phyloP scores from a whole-genome alignment of 2,113 vertebrate species.

The Actinemys pallida region DNA sequence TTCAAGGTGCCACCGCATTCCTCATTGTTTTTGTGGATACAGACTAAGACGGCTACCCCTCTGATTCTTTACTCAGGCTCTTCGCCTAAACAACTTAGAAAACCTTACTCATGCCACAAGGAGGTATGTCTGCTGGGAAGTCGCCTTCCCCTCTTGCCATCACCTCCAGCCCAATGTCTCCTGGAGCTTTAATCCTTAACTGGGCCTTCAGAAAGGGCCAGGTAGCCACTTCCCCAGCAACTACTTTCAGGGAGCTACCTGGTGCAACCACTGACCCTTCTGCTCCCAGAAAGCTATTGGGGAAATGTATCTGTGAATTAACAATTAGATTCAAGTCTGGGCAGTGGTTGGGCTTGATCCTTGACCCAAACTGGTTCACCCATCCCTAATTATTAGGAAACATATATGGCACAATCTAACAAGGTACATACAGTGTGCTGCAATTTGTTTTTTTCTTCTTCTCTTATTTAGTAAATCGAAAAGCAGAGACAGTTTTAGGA shows the following conservation, averaged over 20 bases:
- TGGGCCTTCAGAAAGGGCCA: background rate
- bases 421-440: background rate
- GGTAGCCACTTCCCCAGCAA: background rate
- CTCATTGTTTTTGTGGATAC: too few species aligned
- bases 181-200: background rate
- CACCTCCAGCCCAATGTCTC: background rate
- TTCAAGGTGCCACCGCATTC: too few species aligned
- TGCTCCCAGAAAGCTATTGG: background rate
- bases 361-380: fast-evolving
- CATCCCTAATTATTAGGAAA: background rate
- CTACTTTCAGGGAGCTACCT: background rate
- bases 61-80: background rate
- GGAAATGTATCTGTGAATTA: fast-evolving
- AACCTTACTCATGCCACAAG: background rate
- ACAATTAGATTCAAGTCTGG: background rate
- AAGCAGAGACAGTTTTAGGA: background rate
- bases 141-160: background rate
- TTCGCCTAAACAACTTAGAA: background rate
- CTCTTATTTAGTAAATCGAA: background rate
- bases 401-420: background rate
- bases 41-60: too few species aligned
- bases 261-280: background rate
- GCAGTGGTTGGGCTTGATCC: fast-evolving
- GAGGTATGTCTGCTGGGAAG: background rate
- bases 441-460: background rate